Conservation (phyloP, 1,140 invertebrate species). For the Aphelinus atriplicis region DNA sequence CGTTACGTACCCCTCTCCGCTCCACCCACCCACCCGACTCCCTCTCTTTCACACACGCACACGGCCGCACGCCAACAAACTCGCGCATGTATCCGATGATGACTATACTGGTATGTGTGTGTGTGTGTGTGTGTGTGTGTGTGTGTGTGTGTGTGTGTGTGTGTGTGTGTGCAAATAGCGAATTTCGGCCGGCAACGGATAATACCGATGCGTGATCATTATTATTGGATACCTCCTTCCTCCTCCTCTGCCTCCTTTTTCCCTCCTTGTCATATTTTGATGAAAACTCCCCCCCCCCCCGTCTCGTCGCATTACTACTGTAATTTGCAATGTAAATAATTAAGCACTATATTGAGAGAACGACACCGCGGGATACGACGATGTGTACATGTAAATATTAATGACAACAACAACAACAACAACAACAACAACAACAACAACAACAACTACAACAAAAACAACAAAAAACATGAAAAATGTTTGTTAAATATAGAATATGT, state of each 20-base stretch:
- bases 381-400: conserved; percentile 50
- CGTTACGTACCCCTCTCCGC: conserved; percentile 2
- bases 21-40: neutral
- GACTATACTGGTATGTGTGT: too few species aligned
- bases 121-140: neutral
- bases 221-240: neutral
- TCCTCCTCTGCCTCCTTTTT: neutral
- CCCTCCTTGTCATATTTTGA: conserved; percentile 4
- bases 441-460: too few species aligned
- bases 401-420: conserved; percentile 2
- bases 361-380: conserved; percentile 38
- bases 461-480: conserved; percentile 55
- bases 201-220: conserved; percentile 45
- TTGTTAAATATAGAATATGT: conserved; percentile 61
- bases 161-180: conserved; percentile 24
- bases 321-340: conserved; percentile 61
- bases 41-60: conserved; percentile 10
- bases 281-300: too few species aligned
- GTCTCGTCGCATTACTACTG: conserved; percentile 28
- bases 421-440: too few species aligned
- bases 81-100: too few species aligned
- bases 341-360: conserved; percentile 30
- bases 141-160: neutral
- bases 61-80: too few species aligned
- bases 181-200: conserved; percentile 55